These are phyloP conservation scores for Anas acuta DNA, from an alignment of 2,797 vertebrate species.

Conservation along the genomic window DNA sequence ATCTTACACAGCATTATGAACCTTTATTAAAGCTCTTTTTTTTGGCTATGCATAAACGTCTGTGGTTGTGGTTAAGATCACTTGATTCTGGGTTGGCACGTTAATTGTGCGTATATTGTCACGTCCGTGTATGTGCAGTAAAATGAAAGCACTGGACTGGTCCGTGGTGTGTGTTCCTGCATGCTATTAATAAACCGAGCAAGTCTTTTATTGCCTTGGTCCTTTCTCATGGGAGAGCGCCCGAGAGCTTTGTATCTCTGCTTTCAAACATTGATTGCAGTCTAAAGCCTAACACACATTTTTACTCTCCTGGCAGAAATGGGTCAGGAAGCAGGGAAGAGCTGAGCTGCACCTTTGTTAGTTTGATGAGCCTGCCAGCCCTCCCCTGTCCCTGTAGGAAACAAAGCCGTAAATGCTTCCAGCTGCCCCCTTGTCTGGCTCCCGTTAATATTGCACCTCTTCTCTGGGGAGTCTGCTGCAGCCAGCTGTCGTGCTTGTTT, in stretches of 20 bases:
- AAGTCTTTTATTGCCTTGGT: neutral
- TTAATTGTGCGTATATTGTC: neutral
- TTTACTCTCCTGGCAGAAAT: neutral
- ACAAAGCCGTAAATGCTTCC: neutral
- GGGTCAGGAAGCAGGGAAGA: neutral
- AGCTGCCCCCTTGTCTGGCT: neutral
- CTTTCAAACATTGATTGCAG: neutral
- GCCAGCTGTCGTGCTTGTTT: neutral
- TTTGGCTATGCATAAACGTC: neutral
- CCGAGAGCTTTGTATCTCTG: neutral
- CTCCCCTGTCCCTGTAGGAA: neutral
- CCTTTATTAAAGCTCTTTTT: neutral
- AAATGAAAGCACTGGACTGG: neutral
- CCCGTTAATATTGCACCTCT: neutral
- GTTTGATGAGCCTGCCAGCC: neutral
- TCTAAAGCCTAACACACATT: accelerated
- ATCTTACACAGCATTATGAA: neutral
- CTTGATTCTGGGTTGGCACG: neutral
- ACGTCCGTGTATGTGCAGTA: neutral
- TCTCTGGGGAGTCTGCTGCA: neutral
- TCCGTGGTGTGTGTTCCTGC: neutral
- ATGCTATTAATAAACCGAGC: neutral
- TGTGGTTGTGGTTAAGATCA: neutral
- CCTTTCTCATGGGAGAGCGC: neutral
- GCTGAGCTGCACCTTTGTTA: neutral